Evolutionary conservation across 2,113 vertebrate genomes (phyloP), one percentile per base, ranked within the genome.

Genomic region (Cichladusa arquata): DNA sequence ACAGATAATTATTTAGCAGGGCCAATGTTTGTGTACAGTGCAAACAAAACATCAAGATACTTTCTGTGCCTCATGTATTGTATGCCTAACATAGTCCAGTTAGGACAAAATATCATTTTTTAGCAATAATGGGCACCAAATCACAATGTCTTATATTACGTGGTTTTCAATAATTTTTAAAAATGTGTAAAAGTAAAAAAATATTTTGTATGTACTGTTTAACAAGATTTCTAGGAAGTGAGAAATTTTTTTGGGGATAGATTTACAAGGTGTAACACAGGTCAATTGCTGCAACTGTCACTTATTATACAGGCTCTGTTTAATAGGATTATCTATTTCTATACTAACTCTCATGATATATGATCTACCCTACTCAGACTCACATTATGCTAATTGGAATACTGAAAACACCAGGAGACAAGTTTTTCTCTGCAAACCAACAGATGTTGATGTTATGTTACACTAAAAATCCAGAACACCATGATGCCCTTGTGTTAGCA

Each of bases 311-410:
- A 53, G 10, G 25, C 69, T 72, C 24, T 69, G 6, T 47, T 83
- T 38, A 38, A 51, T 40, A 34, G 8, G 6, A 40, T 65, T 78
- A 42, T n/a, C 33, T 56, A 4, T 50, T 74, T 88, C 47, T 71
- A 1, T 18, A 29, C 8, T 61, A 26, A n/a, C 26, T 72, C 4
- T 69, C 18, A 33, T 40, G 14, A n/a, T 51, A 33, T 11, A 9
- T 69, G n/a, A 11, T 24, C 24, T 56, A 38, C 8, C 13, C 15
- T 38, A 8, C 26, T 79, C 24, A 45, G 19, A 38, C 5, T 58
- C 13, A 10, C 0, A 0, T 5, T 42, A 12, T 26, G 12, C 20
- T 56, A 23, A 33, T 57, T 34, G 20, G 15, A n/a, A 29, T 23
- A 29, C 4, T 4, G 50, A 29, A 80, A 71, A 64, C 14, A 64